Percentiles rank a stretch among this genome's conserved stretches.
phyloP scores from a whole-genome alignment of 2,888 invertebrate species.

The Tenthredo notha region DNA sequence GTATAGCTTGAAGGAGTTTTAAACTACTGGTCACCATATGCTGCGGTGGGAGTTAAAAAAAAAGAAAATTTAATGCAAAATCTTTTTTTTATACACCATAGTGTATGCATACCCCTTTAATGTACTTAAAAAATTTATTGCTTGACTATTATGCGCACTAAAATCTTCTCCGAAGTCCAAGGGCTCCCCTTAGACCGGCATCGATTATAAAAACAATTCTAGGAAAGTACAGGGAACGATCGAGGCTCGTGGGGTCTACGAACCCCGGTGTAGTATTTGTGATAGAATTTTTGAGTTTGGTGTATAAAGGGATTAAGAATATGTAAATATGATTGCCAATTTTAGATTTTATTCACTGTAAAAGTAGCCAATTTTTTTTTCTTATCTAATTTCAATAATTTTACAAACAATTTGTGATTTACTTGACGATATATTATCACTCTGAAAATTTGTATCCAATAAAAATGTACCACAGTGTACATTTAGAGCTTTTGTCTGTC shows the following conservation, averaged over 20 bases:
- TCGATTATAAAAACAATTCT: not conserved
- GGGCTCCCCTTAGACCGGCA: not conserved
- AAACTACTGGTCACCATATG: not conserved
- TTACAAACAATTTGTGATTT: not conserved
- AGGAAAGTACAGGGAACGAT: not conserved
- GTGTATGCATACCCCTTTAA: no score
- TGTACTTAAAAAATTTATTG: not conserved
- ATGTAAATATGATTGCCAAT: conserved; percentile 25
- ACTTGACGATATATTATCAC: not conserved
- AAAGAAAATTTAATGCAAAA: no score
- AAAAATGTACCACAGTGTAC: not conserved
- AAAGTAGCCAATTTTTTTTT: not conserved
- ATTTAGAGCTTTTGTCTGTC: not conserved
- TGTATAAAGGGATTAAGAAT: not conserved
- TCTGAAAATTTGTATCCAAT: not conserved
- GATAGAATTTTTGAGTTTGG: not conserved
- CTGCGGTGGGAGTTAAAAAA: not conserved
- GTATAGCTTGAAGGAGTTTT: not conserved
- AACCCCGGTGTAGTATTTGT: not conserved
- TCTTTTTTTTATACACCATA: no score
- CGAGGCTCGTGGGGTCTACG: not conserved
- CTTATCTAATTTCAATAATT: not conserved
- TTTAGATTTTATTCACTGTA: not conserved
- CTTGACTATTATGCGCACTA: not conserved
- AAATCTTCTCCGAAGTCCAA: not conserved